A percentile compares a stretch with the other conserved stretches of the same genome.
phyloP scores from a whole-genome alignment of 1,140 invertebrate species.

The Drosophila serrata region DNA sequence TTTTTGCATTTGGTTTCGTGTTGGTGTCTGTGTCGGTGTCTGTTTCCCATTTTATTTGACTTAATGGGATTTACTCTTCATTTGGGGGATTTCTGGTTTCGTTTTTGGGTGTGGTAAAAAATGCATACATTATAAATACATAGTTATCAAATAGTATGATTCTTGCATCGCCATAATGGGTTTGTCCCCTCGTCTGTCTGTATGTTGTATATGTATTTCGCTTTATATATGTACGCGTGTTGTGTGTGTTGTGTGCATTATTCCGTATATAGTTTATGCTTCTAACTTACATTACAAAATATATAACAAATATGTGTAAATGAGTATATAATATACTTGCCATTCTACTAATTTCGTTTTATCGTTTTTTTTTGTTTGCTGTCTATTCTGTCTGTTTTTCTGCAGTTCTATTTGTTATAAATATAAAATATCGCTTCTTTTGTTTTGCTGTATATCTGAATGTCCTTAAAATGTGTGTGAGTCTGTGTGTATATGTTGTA shows the following conservation, averaged over 20 bases:
- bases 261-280: conserved; percentile 60
- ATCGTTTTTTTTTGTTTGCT: too few relatives aligned
- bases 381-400: conserved; percentile 19
- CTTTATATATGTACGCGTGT: conserved; percentile 56
- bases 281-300: conserved; percentile 82
- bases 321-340: conserved; percentile 60
- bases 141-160: conserved; percentile 82
- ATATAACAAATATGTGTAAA: conserved; percentile 81
- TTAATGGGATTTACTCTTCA: conserved; percentile 43
- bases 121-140: conserved; percentile 84
- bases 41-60: conserved; percentile 55
- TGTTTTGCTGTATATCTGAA: conserved; percentile 37
- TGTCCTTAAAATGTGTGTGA: conserved; percentile 36
- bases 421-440: conserved; percentile 61
- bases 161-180: conserved; percentile 26
- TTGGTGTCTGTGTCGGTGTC: conserved; percentile 27
- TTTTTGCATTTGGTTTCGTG: conserved; percentile 24
- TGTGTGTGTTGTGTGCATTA: conserved; percentile 37
- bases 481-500: background rate
- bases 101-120: conserved; percentile 74
- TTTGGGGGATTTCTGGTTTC: conserved; percentile 21
- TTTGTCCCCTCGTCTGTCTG: conserved; percentile 37
- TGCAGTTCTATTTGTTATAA: conserved; percentile 32
- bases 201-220: conserved; percentile 42
- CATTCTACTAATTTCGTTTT: conserved; percentile 48